These are phyloP conservation scores for Zaprionus vittiger DNA, from an alignment of 1,140 invertebrate genomes.

Conservation along the genomic window DNA sequence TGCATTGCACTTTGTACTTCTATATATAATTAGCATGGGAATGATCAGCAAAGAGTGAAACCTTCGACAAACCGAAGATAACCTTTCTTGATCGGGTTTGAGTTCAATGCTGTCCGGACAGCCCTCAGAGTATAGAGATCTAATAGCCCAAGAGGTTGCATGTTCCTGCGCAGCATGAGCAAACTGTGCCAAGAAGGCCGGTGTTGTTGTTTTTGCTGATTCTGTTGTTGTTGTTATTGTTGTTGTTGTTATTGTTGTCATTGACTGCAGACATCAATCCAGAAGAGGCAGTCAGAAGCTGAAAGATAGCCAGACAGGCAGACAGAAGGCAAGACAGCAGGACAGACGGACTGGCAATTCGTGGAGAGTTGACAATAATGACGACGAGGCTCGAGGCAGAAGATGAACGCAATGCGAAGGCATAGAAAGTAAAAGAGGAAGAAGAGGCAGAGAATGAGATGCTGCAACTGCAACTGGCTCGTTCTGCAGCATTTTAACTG, in stretches of 20 bases:
- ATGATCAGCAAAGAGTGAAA: too few relatives aligned
- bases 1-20: too few relatives aligned
- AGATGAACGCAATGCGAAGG: conserved; percentile 44
- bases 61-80: too few relatives aligned
- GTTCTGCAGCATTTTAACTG: conserved; percentile 58
- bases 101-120: background rate
- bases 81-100: too few relatives aligned
- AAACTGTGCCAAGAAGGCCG: conserved; percentile 66
- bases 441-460: conserved; percentile 4
- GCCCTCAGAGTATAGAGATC: background rate
- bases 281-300: conserved; percentile 67
- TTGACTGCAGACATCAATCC: conserved; percentile 75
- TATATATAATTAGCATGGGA: too few relatives aligned
- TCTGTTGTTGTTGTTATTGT: conserved; percentile 14
- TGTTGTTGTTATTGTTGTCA: conserved; percentile 31
- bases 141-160: background rate
- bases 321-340: conserved; percentile 14
- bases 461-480: background rate
- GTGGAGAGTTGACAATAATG: conserved; percentile 80
- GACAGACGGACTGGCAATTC: conserved; percentile 62
- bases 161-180: conserved; percentile 20
- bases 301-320: conserved; percentile 50
- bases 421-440: conserved; percentile 74
- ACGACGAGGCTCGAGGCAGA: conserved; percentile 55
- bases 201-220: conserved; percentile 1